Base-by-base conservation (phyloP, 2,888 invertebrate species). In the Agrochola lychnidis region DNA sequence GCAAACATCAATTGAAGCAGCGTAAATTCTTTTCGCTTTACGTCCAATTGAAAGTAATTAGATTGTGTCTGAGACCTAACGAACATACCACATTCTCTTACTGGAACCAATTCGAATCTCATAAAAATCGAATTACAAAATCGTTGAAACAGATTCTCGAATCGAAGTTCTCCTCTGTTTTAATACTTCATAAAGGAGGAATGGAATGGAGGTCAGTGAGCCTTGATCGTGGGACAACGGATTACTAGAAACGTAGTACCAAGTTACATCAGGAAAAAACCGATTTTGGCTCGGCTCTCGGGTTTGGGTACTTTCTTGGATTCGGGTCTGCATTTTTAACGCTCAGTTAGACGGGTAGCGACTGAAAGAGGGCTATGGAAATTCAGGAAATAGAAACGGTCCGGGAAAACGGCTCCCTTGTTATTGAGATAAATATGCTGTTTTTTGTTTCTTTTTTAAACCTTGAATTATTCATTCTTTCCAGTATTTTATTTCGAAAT, bases 281-380 rank as follows among this genome's bases (percentile, higher is more conserved):
- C 74, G 53, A 81, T 75, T 85, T 56, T 40, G n/a, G 59, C 42
- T 63, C 67, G 22, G 51, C 36, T 71, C 36, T 76, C 42, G 22
- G 51, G 36, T 76, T 72, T 40, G 68, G 79, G 64, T 78, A 62
- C 70, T 72, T 73, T 67, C 85, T 84, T 71, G 72, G 22, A 82
- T 79, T 71, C 70, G 70, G 62, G 42, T 70, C 63, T 85, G 82
- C 81, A 86, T 86, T 79, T 84, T 81, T 86, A 84, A 84, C 84
- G 84, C 84, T 76, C 69, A 64, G 66, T 86, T 86, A 83, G 76
- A 74, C 57, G 64, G 76, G 70, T 56, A 56, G 57, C 48, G 64
- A 51, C n/a, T 71, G 63, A 63, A 70, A 70, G 19, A 51, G n/a
- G 67, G 59, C 42, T 70, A 64, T 57, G 70, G 64, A 79, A 78